phyloP scores from a whole-genome alignment of 2,888 invertebrate genomes.

The Choreutis nemorana region DNA sequence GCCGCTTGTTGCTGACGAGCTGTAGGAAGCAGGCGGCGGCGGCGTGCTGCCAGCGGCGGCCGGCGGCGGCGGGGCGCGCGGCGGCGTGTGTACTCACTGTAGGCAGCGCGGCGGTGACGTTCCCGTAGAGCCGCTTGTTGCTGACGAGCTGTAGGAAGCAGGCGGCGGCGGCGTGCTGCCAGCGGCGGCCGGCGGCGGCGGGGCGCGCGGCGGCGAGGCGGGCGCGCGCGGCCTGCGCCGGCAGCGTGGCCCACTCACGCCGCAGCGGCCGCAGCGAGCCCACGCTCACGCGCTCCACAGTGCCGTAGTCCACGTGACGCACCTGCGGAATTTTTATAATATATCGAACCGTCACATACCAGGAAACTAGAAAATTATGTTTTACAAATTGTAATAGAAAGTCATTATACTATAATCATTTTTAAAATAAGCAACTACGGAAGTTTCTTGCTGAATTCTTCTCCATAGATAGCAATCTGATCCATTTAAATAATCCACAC shows the following conservation, averaged over 20 bases:
- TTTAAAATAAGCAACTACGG: no score
- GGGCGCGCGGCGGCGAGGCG: conserved; percentile 55
- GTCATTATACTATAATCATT: no score
- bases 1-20: not conserved
- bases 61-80: not conserved
- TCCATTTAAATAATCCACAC: no score
- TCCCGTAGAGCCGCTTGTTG: conserved; percentile 38
- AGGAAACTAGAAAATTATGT: no score
- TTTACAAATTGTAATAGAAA: no score
- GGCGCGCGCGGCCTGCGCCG: conserved; percentile 59
- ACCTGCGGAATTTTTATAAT: no score
- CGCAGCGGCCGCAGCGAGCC: conserved; percentile 34
- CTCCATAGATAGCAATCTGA: no score
- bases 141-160: conserved; percentile 39
- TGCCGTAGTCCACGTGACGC: conserved; percentile 68
- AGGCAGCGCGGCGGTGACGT: conserved; percentile 23
- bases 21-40: not conserved
- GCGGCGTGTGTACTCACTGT: conserved; percentile 15
- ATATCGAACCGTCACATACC: no score
- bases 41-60: not conserved
- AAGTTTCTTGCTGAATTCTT: no score
- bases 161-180: conserved; percentile 44
- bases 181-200: conserved; percentile 35
- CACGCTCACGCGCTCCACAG: conserved; percentile 36
- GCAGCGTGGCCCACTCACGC: conserved; percentile 39